phyloP scores from a whole-genome alignment of 2,113 vertebrate species.

The Pavo muticus region DNA sequence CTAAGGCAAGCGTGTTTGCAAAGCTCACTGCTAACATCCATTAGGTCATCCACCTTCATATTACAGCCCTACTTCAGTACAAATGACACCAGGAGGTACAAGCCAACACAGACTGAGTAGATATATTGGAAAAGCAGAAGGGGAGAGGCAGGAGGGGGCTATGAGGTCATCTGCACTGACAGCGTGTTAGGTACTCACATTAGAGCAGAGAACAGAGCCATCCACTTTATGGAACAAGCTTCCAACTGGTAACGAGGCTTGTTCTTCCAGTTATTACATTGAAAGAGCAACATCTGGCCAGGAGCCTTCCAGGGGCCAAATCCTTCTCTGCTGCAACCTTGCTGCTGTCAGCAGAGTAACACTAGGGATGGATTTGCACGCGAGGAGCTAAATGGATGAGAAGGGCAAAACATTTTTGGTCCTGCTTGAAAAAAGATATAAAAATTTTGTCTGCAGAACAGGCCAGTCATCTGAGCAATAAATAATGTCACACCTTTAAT shows the following conservation, averaged over 20 bases:
- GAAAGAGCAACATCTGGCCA: background rate
- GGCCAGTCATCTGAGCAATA: background rate
- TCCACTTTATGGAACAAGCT: background rate
- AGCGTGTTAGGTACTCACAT: background rate
- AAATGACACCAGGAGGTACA: background rate
- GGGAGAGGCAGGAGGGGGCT: background rate
- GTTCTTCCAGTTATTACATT: background rate
- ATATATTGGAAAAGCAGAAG: background rate
- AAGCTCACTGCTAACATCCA: background rate
- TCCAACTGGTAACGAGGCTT: background rate
- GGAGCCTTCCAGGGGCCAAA: constrained; percentile 5
- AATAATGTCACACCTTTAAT: background rate
- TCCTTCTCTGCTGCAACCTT: background rate
- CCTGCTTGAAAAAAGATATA: background rate
- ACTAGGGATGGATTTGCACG: background rate
- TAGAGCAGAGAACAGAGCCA: background rate
- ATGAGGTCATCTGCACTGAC: background rate
- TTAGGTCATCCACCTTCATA: constrained; percentile 8
- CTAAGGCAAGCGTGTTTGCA: background rate
- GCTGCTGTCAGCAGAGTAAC: background rate
- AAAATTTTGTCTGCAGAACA: background rate
- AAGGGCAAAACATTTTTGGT: background rate
- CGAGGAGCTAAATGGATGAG: background rate
- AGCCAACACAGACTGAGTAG: background rate
- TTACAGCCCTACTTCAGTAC: background rate